Evolutionary conservation across 2,888 invertebrate species (phyloP).

Genomic region (Cataglyphis cursor): DNA sequence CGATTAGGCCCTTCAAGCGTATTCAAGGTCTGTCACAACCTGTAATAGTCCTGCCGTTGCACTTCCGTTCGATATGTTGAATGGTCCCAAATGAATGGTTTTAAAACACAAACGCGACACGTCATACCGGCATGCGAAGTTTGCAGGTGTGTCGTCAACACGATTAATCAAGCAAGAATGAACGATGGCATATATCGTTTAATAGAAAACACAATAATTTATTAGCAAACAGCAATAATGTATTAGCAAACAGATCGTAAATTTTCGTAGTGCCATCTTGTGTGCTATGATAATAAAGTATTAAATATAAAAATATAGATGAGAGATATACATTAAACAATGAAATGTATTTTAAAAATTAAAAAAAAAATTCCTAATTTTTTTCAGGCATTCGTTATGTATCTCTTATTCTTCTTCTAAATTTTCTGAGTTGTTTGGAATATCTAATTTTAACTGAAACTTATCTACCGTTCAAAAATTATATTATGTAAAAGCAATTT

Average conservation of each 20-base stretch:
- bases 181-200: neutral
- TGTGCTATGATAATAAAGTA: neutral
- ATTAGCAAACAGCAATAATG: too few species aligned
- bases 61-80: conserved; percentile 69
- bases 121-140: conserved; percentile 16
- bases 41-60: conserved; percentile 45
- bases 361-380: neutral
- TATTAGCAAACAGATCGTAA: neutral
- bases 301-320: neutral
- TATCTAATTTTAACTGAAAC: neutral
- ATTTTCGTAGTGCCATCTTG: neutral
- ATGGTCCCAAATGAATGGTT: conserved; percentile 64
- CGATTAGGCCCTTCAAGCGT: conserved; percentile 19
- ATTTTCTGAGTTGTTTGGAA: neutral
- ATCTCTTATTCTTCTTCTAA: neutral
- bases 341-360: neutral
- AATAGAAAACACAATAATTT: conserved; percentile 10
- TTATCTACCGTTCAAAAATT: neutral
- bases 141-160: conserved; percentile 50
- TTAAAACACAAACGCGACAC: conserved; percentile 61
- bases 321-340: neutral
- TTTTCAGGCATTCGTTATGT: neutral
- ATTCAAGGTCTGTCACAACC: conserved; percentile 38
- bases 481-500: neutral
- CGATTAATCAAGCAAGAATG: neutral